These are phyloP conservation scores for Ploceus nigricollis DNA, from an alignment of 2,113 vertebrate genomes.

Conservation along the genomic window DNA sequence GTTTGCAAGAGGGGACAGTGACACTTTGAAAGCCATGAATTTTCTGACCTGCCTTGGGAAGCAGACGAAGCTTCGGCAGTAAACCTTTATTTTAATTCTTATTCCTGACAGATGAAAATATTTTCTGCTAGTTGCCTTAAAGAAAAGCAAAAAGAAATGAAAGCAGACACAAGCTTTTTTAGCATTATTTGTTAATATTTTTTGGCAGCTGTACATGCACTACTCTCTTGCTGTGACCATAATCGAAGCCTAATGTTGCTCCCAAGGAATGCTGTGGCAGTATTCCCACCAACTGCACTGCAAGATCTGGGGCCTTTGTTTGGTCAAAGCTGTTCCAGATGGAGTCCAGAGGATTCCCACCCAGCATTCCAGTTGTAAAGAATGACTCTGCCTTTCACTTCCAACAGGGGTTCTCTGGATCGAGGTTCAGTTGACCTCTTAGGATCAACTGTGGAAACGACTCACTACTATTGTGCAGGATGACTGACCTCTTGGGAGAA, in stretches of 20 bases:
- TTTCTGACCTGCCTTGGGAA: neutral
- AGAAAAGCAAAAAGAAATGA: neutral
- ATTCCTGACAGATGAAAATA: neutral
- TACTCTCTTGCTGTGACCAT: constrained; percentile 54
- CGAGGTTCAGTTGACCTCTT: neutral
- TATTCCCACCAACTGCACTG: constrained; percentile 3
- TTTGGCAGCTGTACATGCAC: constrained; percentile 17
- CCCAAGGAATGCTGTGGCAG: constrained; percentile 55
- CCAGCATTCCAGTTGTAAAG: neutral
- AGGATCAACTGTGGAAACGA: neutral
- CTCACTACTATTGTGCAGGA: neutral
- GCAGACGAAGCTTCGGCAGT: neutral
- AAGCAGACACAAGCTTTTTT: neutral
- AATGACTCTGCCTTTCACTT: neutral
- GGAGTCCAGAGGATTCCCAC: constrained; percentile 6
- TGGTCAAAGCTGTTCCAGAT: constrained; percentile 60
- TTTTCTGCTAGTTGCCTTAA: neutral
- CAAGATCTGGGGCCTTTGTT: constrained; percentile 42
- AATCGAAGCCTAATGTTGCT: constrained; percentile 57
- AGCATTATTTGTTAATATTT: constrained; percentile 57
- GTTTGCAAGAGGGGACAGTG: neutral
- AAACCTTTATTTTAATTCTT: neutral
- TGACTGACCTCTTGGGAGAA: neutral
- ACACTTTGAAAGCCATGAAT: neutral
- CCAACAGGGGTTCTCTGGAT: neutral